Base-by-base conservation (phyloP, 2,888 invertebrate genomes). In the Physocephala rufipes region DNA sequence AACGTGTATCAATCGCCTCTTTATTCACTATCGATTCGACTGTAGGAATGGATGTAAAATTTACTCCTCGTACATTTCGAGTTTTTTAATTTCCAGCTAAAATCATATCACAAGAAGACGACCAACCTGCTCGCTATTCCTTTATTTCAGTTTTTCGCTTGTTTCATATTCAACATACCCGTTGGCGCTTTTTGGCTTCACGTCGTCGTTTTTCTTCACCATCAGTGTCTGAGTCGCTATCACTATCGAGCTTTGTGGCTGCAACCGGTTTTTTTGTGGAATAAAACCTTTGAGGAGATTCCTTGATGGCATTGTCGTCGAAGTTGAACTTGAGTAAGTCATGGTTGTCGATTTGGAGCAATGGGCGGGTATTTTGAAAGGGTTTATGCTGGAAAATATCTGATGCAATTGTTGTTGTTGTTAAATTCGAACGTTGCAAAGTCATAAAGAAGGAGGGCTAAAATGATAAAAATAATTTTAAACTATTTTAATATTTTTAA, bases 191-290 rank as follows among this genome's bases (percentile, higher is more conserved):
- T 30, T 15, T 63, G 26, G 1, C 7, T 9, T 55, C 73, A 72
- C 82, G 81, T 73, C 80, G 80, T 36, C 78, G 75, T 67, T 84
- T 82, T 62, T 80, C 78, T 73, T 85, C 84, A 78, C 82, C 81
- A 74, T 91, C 90, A 0, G 90, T 89, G 61, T 83, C 83, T 15
- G 89, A 89, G 71, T 91, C 91, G 47, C 89, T 89, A 74, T 89
- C 89, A 61, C 85, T 84, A 65, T 82, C 78, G 4, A 78, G 78
- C 75, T 79, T 53, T 19, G 78, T 76, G 65, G 80, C 78, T 64
- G 75, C 62, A 3, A 74, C 74, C 7, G 71, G 73, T 76, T 83
- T 83, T 77, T 83, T 82, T 4, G 36, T 9, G n/a, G 82, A 80
- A 74, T 82, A 82, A 72, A 77, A 73, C 55, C 82, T 4, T 36